Percentiles rank a stretch among this genome's conserved stretches.
Conservation (phyloP, 2,888 invertebrate species). For the Parasteatoda lunata region DNA sequence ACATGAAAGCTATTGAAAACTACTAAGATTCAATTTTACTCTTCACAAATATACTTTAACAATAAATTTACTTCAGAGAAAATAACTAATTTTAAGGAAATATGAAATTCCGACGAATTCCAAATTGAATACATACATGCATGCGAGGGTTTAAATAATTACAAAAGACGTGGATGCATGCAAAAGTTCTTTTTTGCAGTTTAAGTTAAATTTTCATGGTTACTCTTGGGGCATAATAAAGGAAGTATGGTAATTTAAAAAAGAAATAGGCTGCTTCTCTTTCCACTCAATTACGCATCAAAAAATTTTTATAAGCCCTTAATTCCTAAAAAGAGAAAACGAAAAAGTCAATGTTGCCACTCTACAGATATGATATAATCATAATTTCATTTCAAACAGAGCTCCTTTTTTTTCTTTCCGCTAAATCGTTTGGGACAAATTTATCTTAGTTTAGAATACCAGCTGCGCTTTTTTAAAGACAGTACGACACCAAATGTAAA, state of each 20-base stretch:
- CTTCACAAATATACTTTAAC: too few species aligned
- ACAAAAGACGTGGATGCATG: neutral
- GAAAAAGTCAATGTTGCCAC: conserved; percentile 3
- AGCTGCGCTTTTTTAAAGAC: conserved; percentile 14
- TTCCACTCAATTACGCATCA: neutral
- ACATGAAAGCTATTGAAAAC: too few species aligned
- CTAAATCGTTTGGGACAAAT: conserved; percentile 36
- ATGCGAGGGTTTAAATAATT: too few species aligned
- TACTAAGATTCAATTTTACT: too few species aligned
- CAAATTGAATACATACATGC: too few species aligned
- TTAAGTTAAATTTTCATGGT: neutral
- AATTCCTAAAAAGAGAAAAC: neutral
- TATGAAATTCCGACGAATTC: too few species aligned
- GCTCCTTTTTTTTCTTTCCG: conserved; percentile 9
- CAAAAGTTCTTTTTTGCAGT: neutral
- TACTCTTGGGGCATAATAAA: conserved; percentile 3
- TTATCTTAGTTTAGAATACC: conserved; percentile 35
- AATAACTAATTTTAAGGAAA: too few species aligned
- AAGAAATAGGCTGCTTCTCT: neutral
- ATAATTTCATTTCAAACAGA: conserved; percentile 44
- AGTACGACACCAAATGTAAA: conserved; percentile 25
- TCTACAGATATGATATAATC: conserved; percentile 13
- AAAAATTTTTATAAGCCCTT: neutral
- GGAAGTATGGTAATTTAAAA: neutral
- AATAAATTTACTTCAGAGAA: too few species aligned